Evolutionary conservation across 2,797 vertebrate species (phyloP), one percentile per base, ranked within the genome.

Genomic region (Enteromius anoplus): DNA sequence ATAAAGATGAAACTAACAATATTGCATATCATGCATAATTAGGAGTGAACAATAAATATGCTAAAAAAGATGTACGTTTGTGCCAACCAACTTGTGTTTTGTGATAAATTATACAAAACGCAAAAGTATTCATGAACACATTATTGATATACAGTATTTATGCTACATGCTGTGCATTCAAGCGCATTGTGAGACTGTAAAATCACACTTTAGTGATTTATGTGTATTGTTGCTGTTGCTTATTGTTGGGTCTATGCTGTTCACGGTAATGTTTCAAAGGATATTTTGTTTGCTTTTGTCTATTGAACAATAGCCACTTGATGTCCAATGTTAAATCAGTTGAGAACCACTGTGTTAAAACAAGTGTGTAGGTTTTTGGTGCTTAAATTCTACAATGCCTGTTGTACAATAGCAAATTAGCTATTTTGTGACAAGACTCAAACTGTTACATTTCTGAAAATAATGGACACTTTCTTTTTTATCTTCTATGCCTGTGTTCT

Each of bases 341-440:
- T 34, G 47, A 73, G 70, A 34, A 34, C 17, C 32, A 37, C 34
- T 58, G 34, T 40, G 72, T 75, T 58, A 53, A 73, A 70, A 72
- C 45, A 72, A 73, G 71, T 11, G 71, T 75, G 75, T 23, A 19
- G 37, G 75, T 77, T 77, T 69, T 77, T 58, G 14, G 34, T 40
- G 15, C 21, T 40, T 76, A 26, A 62, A 4, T 23, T 37, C 12
- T 58, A 23, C 29, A 58, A 23, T 75, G 11, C 7, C 15, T 45
- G 34, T 34, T 14, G 9, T 3, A 49, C 26, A 55, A 55, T 23
- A 19, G 32, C 64, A 66, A 37, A 66, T 55, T 7, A 62, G 40
- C 29, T 66, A 29, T 51, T 49, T 66, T 78, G 26, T 34, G 42
- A 49, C 26, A 65, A 65, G 42, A 42, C n/a, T 42, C 37, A 60